These are phyloP conservation scores for Helicorthomorpha holstii DNA, from an alignment of 1,140 invertebrate genomes.

Conservation along the genomic window DNA sequence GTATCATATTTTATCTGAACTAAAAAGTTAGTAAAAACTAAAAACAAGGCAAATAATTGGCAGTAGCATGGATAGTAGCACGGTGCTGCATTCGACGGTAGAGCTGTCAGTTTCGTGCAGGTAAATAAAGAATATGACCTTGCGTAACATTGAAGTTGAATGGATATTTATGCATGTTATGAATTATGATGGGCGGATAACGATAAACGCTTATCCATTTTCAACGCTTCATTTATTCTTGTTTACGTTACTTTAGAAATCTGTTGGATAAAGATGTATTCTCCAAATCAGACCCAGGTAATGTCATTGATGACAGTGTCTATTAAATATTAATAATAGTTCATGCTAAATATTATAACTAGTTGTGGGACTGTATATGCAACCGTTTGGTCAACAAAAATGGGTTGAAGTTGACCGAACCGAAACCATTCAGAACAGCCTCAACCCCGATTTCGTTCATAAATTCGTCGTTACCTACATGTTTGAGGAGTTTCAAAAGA, in stretches of 20 bases:
- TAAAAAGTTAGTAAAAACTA: too few species aligned
- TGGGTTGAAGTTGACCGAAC: slow-evolving; percentile 24
- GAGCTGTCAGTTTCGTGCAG: background rate
- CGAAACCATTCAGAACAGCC: slow-evolving; percentile 32
- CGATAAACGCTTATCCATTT: background rate
- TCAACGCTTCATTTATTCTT: background rate
- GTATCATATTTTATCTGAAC: too few species aligned
- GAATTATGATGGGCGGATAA: background rate
- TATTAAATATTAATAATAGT: too few species aligned
- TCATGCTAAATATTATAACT: background rate
- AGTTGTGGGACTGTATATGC: background rate
- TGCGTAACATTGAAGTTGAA: background rate
- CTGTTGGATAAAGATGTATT: background rate
- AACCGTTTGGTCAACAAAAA: background rate
- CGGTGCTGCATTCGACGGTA: background rate
- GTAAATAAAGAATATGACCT: background rate
- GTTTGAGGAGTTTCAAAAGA: slow-evolving; percentile 31
- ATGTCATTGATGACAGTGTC: background rate
- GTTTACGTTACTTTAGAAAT: background rate
- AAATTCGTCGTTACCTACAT: slow-evolving; percentile 33
- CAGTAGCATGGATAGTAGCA: too few species aligned
- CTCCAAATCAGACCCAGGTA: background rate
- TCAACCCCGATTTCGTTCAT: slow-evolving; percentile 35
- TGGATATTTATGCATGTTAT: background rate
- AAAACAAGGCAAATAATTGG: too few species aligned